Conservation (phyloP, 1,140 invertebrate species). For the Drosophila pseudoobscura region DNA sequence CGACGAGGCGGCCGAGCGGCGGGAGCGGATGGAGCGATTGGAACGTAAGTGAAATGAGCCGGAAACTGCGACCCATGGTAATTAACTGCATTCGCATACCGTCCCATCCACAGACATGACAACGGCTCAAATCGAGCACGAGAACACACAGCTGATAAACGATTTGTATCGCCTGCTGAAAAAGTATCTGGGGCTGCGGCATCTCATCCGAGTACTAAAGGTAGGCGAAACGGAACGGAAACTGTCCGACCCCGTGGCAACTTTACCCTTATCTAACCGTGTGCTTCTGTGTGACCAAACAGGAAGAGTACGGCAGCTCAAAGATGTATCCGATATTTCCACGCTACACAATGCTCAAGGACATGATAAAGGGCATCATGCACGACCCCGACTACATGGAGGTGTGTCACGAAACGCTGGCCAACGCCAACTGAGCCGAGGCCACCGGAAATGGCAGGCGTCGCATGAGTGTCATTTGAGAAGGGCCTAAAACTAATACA, state of each 20-base stretch:
- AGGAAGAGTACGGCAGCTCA: constrained; percentile 94
- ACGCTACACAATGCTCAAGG: constrained; percentile 96
- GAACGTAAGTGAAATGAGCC: constrained; percentile 86
- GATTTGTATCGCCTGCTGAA: constrained; percentile 95
- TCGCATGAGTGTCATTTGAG: constrained; percentile 81
- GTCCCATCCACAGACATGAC: constrained; percentile 90
- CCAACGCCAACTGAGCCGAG: constrained; percentile 81
- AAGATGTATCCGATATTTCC: constrained; percentile 97
- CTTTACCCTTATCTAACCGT: constrained; percentile 28
- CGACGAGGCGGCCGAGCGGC: constrained; percentile 91
- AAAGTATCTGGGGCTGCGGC: constrained; percentile 94
- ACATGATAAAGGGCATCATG: constrained; percentile 97
- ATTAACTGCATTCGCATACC: constrained; percentile 10
- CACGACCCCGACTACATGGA: constrained; percentile 97
- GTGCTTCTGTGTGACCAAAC: constrained; percentile 44
- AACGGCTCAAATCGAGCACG: constrained; percentile 94
- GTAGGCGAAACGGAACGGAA: constrained; percentile 84
- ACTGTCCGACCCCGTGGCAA: constrained; percentile 5
- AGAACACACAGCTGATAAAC: constrained; percentile 97
- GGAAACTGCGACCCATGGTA: constrained; percentile 2
- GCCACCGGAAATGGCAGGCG: constrained; percentile 78
- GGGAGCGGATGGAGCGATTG: constrained; percentile 92
- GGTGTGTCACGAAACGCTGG: constrained; percentile 91
- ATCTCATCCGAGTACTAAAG: constrained; percentile 94
- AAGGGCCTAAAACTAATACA: constrained; percentile 49